phyloP scores from a whole-genome alignment of 2,888 invertebrate species.

The Adelphocoris suturalis region DNA sequence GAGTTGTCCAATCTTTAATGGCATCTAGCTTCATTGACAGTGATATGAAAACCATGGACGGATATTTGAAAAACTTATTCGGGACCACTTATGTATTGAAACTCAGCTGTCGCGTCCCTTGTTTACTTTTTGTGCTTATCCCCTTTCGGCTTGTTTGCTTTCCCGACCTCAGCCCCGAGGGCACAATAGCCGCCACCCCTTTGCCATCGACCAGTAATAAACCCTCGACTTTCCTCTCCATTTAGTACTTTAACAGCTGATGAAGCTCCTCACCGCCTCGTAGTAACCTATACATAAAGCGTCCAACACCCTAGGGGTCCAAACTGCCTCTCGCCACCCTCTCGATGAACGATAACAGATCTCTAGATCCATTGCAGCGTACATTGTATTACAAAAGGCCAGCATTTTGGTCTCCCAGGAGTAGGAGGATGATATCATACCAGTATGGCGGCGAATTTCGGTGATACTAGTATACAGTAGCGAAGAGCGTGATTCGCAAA shows the following conservation, averaged over 20 bases:
- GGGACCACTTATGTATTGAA: conserved; percentile 33
- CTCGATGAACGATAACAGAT: not conserved
- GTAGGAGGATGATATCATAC: no score
- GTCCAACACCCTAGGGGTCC: not conserved
- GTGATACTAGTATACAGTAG: no score
- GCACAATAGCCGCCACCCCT: conserved; percentile 57
- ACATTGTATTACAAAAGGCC: not conserved
- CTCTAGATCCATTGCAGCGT: not conserved
- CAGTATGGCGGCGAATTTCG: no score
- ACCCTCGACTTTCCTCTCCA: conserved; percentile 60
- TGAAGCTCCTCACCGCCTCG: conserved; percentile 13
- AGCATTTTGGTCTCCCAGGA: no score
- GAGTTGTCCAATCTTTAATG: no score
- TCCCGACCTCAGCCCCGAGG: conserved; percentile 17
- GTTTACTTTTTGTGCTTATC: conserved; percentile 60
- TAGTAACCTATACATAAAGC: conserved; percentile 23
- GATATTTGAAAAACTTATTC: not conserved
- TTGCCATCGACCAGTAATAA: conserved; percentile 54
- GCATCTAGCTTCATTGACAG: not conserved
- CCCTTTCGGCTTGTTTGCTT: conserved; percentile 32
- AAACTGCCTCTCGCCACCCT: conserved; percentile 8
- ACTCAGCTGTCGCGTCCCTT: conserved; percentile 50
- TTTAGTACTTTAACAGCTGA: conserved; percentile 54
- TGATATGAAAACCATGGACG: not conserved
- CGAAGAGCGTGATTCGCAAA: no score